phyloP scores from a whole-genome alignment of 2,113 vertebrate genomes.

The Trochalopteron elliotii region DNA sequence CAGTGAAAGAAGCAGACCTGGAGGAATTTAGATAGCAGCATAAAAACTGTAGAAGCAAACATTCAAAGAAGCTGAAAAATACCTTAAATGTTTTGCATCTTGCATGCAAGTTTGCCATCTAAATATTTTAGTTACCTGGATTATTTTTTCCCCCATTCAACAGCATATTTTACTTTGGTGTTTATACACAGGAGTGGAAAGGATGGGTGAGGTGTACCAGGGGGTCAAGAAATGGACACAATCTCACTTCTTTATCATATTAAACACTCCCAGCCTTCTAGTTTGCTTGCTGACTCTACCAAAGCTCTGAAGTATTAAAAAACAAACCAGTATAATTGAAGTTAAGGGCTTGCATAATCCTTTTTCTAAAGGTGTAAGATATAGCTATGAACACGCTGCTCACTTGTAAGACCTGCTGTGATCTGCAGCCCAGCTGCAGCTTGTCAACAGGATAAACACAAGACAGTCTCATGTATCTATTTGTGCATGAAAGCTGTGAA shows the following conservation, averaged over 20 bases:
- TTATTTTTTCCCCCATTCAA: not conserved
- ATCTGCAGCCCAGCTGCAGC: not conserved
- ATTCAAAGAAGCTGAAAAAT: not conserved
- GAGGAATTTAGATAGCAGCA: not conserved
- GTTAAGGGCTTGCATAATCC: constrained; percentile 12
- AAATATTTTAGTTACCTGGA: not conserved
- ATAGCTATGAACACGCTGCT: not conserved
- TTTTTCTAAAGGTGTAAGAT: constrained; percentile 6
- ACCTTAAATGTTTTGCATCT: not conserved
- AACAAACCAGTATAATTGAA: not conserved
- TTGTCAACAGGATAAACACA: not conserved
- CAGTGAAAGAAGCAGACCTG: not conserved
- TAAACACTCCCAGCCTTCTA: not conserved
- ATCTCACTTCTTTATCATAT: no score
- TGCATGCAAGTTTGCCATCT: not conserved
- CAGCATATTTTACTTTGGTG: not conserved
- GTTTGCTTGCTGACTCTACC: not conserved
- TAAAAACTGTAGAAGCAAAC: not conserved
- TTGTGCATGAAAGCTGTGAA: not conserved
- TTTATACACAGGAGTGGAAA: not conserved
- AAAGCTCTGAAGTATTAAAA: not conserved
- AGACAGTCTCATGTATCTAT: not conserved
- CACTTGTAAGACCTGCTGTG: constrained; percentile 20
- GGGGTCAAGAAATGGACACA: not conserved
- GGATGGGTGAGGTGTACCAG: not conserved